Evolutionary conservation across 2,797 vertebrate species (phyloP), one percentile per base, ranked within the genome.

Genomic region (Miichthys miiuy): DNA sequence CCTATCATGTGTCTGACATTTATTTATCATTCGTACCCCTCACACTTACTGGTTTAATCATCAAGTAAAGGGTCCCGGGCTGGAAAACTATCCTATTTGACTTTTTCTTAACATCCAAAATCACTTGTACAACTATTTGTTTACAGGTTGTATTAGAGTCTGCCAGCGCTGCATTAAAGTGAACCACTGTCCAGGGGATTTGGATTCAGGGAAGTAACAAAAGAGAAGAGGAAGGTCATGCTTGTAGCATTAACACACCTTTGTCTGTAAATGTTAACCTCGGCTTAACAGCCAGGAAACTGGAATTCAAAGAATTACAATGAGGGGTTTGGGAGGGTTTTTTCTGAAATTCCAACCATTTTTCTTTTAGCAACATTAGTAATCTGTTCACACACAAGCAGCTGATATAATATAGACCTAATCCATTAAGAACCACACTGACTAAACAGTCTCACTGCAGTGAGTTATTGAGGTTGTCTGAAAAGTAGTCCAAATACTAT

Each of bases 231-330:
- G 66, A 76, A 79, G 68, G 74, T 83, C 77, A 79, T 57, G 81
- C 77, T 42, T 80, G 61, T 73, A 72, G 84, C 61, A 67, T 88
- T 78, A 88, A 65, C 71, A 69, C 85, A 88, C 70, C 88, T 91
- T 89, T 91, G 86, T 88, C 84, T 89, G 82, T 85, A 82, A 89
- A 91, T 48, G 81, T 89, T 85, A 87, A 84, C 82, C 77, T 75
- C 34, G 41, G 77, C 73, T 89, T 74, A 72, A 78, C 80, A 25
- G 66, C 34, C 77, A 74, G 78, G 75, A 84, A 85, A 66, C 69
- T 82, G 91, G 90, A 92, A 93, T 95, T 89, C 79, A 77, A 83
- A 84, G 88, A 94, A 93, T 92, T 79, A 81, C 80, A 88, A 75
- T 81, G 60, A 83, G 64, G 76, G 85, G 76, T 79, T 64, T 79